Base-by-base conservation (phyloP, 2,113 vertebrate genomes). In the Rhinolophus sinicus region DNA sequence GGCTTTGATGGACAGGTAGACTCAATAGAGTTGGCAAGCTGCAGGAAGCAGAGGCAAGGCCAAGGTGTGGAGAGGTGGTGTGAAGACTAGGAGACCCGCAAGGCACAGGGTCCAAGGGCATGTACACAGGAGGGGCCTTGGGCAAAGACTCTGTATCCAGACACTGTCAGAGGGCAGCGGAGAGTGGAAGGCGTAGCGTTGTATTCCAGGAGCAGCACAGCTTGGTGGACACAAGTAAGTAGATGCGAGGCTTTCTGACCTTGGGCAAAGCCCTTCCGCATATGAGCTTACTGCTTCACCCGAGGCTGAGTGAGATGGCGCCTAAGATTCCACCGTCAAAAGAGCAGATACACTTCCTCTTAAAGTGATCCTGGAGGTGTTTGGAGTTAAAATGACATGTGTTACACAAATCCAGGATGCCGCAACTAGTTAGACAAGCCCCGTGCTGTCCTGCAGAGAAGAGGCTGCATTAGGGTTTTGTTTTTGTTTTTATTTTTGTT, bases 331-430 rank as follows among this genome's bases (percentile, higher is more conserved):
- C 9, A 77, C 8, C 18, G 15, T 86, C n/a, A 72, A 76, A 78
- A 96, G 18, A 75, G 28, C 35, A 88, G 30, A 40, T 33, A 26
- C 19, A 4, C 16, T 38, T n/a, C 33, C 21, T 35, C 24, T 22
- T 33, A 78, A 54, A 33, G 0, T 9, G 12, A 35, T 18, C 0
- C 0, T 33, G 30, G 35, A 30, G 10, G 6, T 58, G 7, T 64
- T 8, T 0, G 40, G 19, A 35, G 16, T 52, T 82, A 38, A 26
- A 80, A 72, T 6, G 8, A 52, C 33, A 54, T 10, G 2, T 4
- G 8, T 60, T 38, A 22, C 14, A 85, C 75, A 95, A 95, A 89
- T 24, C 16, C 38, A 90, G 21, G 56, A 64, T 78, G 40, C 33
- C 14, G 0, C 13, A 18, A 62, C 12, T 33, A 88, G 15, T 24